phyloP scores from a whole-genome alignment of 2,888 invertebrate genomes.

The Leucophora obtusa region DNA sequence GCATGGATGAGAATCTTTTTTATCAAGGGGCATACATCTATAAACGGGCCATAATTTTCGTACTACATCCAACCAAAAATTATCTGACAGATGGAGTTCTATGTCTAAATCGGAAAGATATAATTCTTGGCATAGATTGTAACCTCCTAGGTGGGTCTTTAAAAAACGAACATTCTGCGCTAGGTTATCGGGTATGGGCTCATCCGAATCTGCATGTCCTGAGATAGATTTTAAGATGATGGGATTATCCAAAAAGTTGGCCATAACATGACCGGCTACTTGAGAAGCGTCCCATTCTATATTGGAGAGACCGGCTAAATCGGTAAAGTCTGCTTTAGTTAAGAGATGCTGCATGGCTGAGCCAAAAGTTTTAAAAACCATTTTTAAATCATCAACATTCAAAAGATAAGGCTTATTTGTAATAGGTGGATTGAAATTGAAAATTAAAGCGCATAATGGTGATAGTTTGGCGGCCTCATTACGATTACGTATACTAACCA shows the following conservation, averaged over 20 bases:
- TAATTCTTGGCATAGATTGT: constrained; percentile 88
- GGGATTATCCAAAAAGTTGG: constrained; percentile 87
- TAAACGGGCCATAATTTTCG: constrained; percentile 89
- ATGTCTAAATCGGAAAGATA: constrained; percentile 91
- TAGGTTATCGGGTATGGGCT: constrained; percentile 84
- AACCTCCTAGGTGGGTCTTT: constrained; percentile 87
- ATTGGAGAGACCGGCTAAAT: constrained; percentile 90
- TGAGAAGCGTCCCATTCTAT: constrained; percentile 97
- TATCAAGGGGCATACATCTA: constrained; percentile 86
- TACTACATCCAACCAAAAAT: constrained; percentile 91
- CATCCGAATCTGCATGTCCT: constrained; percentile 86
- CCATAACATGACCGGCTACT: constrained; percentile 90
- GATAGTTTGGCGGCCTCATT: constrained; percentile 83
- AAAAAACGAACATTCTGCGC: constrained; percentile 83
- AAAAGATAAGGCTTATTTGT: constrained; percentile 85
- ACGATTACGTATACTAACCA: constrained; percentile 87
- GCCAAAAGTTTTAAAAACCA: constrained; percentile 92
- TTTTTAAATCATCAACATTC: constrained; percentile 86
- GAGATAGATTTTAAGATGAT: constrained; percentile 83
- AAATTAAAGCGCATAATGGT: constrained; percentile 90
- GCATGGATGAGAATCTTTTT: constrained; percentile 90
- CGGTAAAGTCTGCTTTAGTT: constrained; percentile 88
- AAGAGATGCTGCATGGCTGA: constrained; percentile 91
- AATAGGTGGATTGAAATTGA: constrained; percentile 87
- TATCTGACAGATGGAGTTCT: constrained; percentile 86